Evolutionary conservation across 2,113 vertebrate genomes (phyloP).

Genomic region (Dasyprocta punctata): DNA sequence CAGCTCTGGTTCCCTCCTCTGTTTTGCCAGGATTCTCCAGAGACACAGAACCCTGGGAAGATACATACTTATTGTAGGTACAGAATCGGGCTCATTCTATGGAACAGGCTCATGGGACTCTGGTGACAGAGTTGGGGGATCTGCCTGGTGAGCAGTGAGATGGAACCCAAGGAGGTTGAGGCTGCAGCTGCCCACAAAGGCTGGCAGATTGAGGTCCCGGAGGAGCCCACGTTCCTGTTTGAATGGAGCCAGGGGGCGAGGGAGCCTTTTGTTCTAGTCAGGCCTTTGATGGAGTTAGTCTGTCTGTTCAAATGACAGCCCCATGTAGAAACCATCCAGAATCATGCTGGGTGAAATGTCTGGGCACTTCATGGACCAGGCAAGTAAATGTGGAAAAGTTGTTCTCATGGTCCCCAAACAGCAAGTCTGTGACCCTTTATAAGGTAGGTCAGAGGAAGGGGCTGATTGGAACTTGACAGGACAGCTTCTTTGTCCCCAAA

Average conservation of each 20-base stretch:
- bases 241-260: background rate
- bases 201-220: background rate
- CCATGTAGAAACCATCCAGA: background rate
- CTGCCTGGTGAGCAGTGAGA: background rate
- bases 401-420: background rate
- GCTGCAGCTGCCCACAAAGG: background rate
- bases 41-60: background rate
- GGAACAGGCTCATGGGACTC: rapidly evolving
- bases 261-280: background rate
- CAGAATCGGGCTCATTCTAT: background rate
- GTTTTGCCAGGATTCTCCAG: background rate
- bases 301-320: background rate
- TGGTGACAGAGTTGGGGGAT: background rate
- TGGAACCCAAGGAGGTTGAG: background rate
- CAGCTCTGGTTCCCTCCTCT: background rate
- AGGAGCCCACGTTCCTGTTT: background rate
- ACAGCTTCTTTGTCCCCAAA: background rate
- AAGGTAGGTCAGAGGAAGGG: background rate
- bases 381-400: background rate
- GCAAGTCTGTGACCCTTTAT: background rate
- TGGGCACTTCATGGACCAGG: background rate
- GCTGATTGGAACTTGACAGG: background rate
- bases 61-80: no score
- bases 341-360: background rate
- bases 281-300: background rate